Evolutionary conservation across 2,797 vertebrate genomes (phyloP), one percentile per base, ranked within the genome.

Genomic region (Sebastes hubbsi): DNA sequence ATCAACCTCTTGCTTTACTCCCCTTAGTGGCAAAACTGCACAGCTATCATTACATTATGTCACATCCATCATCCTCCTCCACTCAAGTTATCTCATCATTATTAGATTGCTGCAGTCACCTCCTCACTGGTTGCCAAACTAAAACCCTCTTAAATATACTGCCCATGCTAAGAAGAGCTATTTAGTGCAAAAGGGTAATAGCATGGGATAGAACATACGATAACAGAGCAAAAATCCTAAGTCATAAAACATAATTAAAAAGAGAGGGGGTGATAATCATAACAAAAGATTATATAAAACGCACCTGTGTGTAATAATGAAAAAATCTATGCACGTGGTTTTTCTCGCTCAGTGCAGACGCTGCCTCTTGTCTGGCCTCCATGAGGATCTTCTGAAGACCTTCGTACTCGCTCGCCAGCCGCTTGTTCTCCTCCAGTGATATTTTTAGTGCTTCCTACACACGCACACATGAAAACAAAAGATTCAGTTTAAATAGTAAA

Each of bases 301-400:
- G 69, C 96, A 97, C 95, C 96, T 97, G 90, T 52, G 90, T 94
- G 83, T 94, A 94, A 80, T 95, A 94, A 82, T 85, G 83, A 75
- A 95, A 6, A 5, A 84, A 87, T 77, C 68, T 46, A 75, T 95
- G 91, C 16, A 86, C 62, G 1, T 69, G 88, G 78, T 96, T 92
- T 82, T 80, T 95, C 79, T 89, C 72, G n/a, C 90, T 87, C 74
- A 85, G 92, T 25, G 81, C 67, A 65, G 83, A 80, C 72, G 87
- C 88, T 11, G 94, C 93, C 20, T 95, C 86, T 49, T 89, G 83
- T 89, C 93, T 97, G 90, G 88, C 90, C 22, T 81, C 80, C 86
- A 95, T 88, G 46, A 92, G 95, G 24, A 36, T 74, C 49, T 72
- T 92, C 90, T 96, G 91, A 22, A 93, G 82, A 49, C 42, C 72